Evolutionary conservation across 1,140 invertebrate genomes (phyloP).

Genomic region (Drosophila neocordata): DNA sequence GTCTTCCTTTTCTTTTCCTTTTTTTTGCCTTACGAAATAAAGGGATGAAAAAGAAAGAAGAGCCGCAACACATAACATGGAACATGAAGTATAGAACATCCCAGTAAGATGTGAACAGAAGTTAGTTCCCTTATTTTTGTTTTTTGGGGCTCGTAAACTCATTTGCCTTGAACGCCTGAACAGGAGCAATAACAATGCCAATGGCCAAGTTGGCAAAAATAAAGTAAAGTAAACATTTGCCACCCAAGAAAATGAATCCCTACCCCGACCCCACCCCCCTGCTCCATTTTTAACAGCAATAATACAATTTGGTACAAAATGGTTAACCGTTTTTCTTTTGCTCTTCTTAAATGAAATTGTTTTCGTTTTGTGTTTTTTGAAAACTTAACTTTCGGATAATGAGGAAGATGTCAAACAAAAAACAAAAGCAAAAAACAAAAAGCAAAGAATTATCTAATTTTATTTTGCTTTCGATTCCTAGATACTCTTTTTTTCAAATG

Average conservation of each 20-base stretch:
- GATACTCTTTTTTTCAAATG: not conserved
- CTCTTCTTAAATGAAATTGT: constrained; percentile 41
- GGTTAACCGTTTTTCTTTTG: constrained; percentile 28
- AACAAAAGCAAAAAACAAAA: not conserved
- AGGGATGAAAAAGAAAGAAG: constrained; percentile 20
- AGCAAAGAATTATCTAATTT: too few relatives aligned
- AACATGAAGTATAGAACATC: constrained; percentile 16
- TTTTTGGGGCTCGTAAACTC: constrained; percentile 51
- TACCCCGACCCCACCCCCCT: constrained; percentile 1
- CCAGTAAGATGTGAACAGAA: constrained; percentile 54
- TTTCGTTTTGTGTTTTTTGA: constrained; percentile 42
- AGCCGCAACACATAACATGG: constrained; percentile 34
- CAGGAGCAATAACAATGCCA: constrained; percentile 32
- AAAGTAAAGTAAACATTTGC: constrained; percentile 64
- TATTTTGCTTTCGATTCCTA: too few relatives aligned
- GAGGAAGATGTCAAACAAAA: constrained; percentile 44
- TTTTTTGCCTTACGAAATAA: constrained; percentile 32
- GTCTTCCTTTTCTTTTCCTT: constrained; percentile 51
- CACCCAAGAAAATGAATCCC: constrained; percentile 17
- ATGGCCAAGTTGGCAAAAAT: constrained; percentile 49
- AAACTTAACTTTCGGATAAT: constrained; percentile 56
- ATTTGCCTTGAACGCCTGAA: constrained; percentile 59
- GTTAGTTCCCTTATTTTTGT: constrained; percentile 56
- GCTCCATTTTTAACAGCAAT: constrained; percentile 58
- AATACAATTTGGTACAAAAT: constrained; percentile 70